Percentiles rank a stretch among this genome's conserved stretches.
Conservation (phyloP, 2,888 invertebrate species). For the Periphyllus acericola region DNA sequence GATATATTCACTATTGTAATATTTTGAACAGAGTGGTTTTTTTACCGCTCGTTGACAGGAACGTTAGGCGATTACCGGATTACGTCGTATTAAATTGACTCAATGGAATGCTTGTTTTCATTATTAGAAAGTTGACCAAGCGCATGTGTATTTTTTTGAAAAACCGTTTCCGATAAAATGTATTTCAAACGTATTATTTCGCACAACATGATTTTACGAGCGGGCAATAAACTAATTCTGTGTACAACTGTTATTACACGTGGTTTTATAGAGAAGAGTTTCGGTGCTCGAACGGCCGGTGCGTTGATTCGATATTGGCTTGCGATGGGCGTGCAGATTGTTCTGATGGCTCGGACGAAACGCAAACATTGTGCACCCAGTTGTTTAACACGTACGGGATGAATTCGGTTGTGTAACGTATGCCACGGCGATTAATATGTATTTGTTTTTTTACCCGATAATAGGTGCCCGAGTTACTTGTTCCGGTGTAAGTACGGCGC, state of each 20-base stretch:
- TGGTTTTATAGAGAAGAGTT: conserved; percentile 29
- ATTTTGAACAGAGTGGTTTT: no score
- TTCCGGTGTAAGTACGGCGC: conserved; percentile 65
- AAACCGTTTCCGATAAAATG: no score
- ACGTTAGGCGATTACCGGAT: no score
- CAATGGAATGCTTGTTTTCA: no score
- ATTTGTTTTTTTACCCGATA: neutral
- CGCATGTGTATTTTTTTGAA: no score
- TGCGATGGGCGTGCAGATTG: conserved; percentile 65
- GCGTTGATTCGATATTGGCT: conserved; percentile 63
- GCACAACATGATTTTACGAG: neutral
- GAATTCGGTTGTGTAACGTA: no score
- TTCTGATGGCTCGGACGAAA: conserved; percentile 64
- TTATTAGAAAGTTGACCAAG: no score
- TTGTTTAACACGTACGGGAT: conserved; percentile 58
- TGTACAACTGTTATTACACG: neutral
- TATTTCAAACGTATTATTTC: no score
- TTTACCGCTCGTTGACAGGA: no score
- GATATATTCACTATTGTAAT: no score
- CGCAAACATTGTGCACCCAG: conserved; percentile 63
- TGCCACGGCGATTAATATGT: neutral
- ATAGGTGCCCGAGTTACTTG: conserved; percentile 63
- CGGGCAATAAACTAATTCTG: neutral
- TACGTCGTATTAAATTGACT: no score
- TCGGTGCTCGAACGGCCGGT: conserved; percentile 63